Conservation (phyloP, 2,888 invertebrate genomes). For the Cremastinae sp. region DNA sequence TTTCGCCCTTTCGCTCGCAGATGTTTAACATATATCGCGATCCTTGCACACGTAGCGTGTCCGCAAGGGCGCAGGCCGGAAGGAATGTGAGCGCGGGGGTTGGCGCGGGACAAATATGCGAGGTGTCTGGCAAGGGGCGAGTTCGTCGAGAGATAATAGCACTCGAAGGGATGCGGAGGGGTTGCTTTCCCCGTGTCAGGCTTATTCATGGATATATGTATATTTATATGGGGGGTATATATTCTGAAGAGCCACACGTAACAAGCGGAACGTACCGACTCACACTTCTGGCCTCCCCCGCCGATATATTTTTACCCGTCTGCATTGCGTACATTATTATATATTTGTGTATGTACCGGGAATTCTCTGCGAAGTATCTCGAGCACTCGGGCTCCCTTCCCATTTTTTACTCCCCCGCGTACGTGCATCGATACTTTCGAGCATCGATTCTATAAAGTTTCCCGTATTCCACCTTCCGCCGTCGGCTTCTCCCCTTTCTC, state of each 20-base stretch:
- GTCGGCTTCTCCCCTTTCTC: too few relatives aligned
- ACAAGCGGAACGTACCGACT: slow-evolving; percentile 2
- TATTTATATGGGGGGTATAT: slow-evolving; percentile 11
- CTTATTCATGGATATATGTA: slow-evolving; percentile 9
- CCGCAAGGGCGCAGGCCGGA: slow-evolving; percentile 48
- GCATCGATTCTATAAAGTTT: background rate
- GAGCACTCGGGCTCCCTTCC: slow-evolving; percentile 1
- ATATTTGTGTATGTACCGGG: background rate
- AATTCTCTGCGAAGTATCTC: slow-evolving; percentile 28
- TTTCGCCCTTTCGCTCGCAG: slow-evolving; percentile 5
- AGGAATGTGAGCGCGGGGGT: slow-evolving; percentile 64
- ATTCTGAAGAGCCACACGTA: slow-evolving; percentile 7
- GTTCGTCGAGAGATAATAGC: slow-evolving; percentile 54
- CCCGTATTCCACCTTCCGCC: too few relatives aligned
- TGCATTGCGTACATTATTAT: too few relatives aligned
- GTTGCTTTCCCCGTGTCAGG: slow-evolving; percentile 15
- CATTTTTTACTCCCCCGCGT: background rate
- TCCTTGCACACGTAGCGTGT: slow-evolving; percentile 33
- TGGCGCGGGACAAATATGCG: slow-evolving; percentile 56
- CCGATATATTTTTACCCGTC: background rate
- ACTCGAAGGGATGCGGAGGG: slow-evolving; percentile 48
- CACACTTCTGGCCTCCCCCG: background rate
- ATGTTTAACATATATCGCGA: slow-evolving; percentile 13
- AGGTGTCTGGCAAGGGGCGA: slow-evolving; percentile 57
- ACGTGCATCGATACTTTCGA: background rate